Percentiles rank a stretch among this genome's conserved stretches.
Evolutionary conservation across 35 echinoderm and acorn worm genomes (phyloP).

Genomic region (Apostichopus californicus): DNA sequence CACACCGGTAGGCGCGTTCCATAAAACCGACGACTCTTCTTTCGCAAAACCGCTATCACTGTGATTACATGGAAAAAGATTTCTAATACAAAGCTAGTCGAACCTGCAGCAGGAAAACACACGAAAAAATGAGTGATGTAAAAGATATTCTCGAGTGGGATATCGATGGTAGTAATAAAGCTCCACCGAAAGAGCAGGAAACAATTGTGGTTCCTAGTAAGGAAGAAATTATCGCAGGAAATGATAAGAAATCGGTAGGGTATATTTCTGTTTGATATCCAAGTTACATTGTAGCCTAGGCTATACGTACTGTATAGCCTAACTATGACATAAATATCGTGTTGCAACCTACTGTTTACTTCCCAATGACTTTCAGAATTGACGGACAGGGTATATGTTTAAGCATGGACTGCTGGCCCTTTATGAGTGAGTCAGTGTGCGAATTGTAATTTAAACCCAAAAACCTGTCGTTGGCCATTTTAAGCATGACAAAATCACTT

Average conservation of each 20-base stretch:
- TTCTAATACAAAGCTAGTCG: too few species aligned
- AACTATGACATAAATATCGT: too few species aligned
- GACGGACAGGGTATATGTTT: too few species aligned
- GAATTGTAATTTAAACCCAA: too few species aligned
- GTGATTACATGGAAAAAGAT: too few species aligned
- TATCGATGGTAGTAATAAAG: constrained; percentile 58
- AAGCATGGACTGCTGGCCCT: too few species aligned
- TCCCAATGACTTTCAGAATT: too few species aligned
- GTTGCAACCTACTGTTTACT: too few species aligned
- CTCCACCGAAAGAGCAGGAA: constrained; percentile 59
- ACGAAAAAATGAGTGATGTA: constrained; percentile 65
- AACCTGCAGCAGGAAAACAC: background rate
- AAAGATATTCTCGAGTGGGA: constrained; percentile 92
- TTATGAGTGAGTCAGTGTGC: too few species aligned
- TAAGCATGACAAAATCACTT: too few species aligned
- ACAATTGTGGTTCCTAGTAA: constrained; percentile 52
- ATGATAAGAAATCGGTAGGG: constrained; percentile 67
- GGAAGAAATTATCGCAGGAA: constrained; percentile 70
- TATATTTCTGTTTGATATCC: background rate
- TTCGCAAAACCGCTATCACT: background rate
- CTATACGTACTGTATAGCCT: background rate
- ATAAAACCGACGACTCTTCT: background rate
- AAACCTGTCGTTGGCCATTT: too few species aligned
- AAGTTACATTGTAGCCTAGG: background rate
- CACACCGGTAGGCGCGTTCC: background rate